Evolutionary conservation across 2,888 invertebrate genomes (phyloP), one percentile per base, ranked within the genome.

Genomic region (Nomada goodeniana): DNA sequence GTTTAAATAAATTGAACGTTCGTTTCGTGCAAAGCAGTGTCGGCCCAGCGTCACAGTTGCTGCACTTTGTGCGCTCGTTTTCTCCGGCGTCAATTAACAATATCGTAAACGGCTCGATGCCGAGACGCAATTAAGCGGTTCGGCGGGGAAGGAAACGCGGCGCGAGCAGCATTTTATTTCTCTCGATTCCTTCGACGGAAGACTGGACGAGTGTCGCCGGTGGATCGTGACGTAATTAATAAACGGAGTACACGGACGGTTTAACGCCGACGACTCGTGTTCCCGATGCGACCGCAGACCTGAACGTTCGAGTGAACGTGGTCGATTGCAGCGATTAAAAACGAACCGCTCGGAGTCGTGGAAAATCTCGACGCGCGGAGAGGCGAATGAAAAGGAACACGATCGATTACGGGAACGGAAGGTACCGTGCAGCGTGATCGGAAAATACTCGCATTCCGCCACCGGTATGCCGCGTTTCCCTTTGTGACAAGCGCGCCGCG

Each of bases 61-160:
- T 9, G 63, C 50, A 50, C 50, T 61, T 59, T 26, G 70, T 44
- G 64, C 68, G 42, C 23, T 50, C 13, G 15, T 47, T 29, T 69
- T 77, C 64, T 64, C 23, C 47, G 53, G 76, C 64, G 59, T 80
- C 85, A 80, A 86, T 86, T 83, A 83, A 84, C 82, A 86, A 80
- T 86, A 84, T 86, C 84, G 86, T 86, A 86, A 86, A 86, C 80
- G 82, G 68, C 67, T 26, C 61, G 61, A 55, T 36, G 52, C 23
- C 47, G 61, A 47, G 36, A 15, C 26, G 63, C 65, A 76, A 83
- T 80, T 82, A 82, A 85, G 76, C 67, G 79, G 65, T 80, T 75
- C 71, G 76, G 72, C 74, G 55, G 76, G 65, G 65, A 36, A 67
- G 76, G 67, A 77, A 79, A 81, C 36, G 60, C 0, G 53, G 20